phyloP scores from a whole-genome alignment of 2,888 invertebrate genomes.

The Apotomis capreana region DNA sequence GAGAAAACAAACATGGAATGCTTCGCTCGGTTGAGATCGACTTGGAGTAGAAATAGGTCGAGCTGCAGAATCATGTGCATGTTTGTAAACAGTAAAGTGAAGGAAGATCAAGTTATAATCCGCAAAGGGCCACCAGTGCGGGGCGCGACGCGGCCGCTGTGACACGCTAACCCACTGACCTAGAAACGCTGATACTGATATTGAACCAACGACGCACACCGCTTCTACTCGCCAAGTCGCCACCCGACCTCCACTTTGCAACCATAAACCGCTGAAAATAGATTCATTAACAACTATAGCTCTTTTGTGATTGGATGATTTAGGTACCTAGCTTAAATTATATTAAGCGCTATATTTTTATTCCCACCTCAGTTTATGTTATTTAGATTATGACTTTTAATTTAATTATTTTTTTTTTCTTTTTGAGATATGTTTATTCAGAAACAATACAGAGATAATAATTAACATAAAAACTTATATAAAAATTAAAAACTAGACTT shows the following conservation, averaged over 20 bases:
- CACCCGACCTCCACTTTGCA: slow-evolving; percentile 77
- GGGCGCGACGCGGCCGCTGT: slow-evolving; percentile 58
- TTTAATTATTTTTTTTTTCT: no score
- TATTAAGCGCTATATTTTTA: neutral
- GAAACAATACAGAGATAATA: no score
- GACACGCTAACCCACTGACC: slow-evolving; percentile 82
- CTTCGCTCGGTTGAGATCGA: neutral
- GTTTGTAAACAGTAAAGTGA: slow-evolving; percentile 48
- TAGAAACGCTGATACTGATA: slow-evolving; percentile 78
- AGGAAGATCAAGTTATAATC: slow-evolving; percentile 67
- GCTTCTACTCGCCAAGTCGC: slow-evolving; percentile 77
- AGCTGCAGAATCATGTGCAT: neutral
- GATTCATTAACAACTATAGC: slow-evolving; percentile 20
- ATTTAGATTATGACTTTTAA: no score
- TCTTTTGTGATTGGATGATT: neutral
- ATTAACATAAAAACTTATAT: no score
- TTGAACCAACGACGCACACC: slow-evolving; percentile 78
- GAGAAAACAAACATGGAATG: slow-evolving; percentile 5
- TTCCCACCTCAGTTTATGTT: no score
- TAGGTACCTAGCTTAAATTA: neutral
- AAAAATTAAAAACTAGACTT: no score
- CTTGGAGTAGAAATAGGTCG: neutral
- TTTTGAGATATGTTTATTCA: no score
- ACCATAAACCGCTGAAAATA: slow-evolving; percentile 50
- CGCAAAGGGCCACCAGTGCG: slow-evolving; percentile 47